Evolutionary conservation across 2,797 vertebrate species (phyloP), one percentile per base, ranked within the genome.

Genomic region (Chloroceryle inda): DNA sequence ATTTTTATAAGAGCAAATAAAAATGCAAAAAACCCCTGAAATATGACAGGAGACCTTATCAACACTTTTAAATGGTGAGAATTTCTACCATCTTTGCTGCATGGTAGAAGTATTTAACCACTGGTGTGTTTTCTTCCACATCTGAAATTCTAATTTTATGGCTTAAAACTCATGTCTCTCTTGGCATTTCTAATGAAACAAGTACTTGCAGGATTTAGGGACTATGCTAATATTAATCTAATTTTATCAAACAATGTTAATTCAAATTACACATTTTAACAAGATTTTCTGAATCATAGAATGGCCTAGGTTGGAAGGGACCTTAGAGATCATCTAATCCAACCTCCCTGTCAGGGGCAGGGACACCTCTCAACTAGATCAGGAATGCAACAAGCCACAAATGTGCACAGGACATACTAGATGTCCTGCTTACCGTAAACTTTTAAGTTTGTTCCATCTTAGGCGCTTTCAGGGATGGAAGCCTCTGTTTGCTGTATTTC

Each of bases 1-100:
- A 78, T 80, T 91, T 94, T 94, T 84, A 79, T 56, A 68, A 69
- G 40, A 66, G 13, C 55, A 81, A 89, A 66, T 91, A 94, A 97
- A 96, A 95, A 79, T 27, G 37, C 47, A 73, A 37, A 31, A 44
- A 71, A 69, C 17, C 13, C 19, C 17, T 82, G n/a, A 85, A 92
- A 59, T 81, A 52, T 49, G 20, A 84, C 67, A 91, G 61, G 56
- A 85, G 87, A 80, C 23, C 27, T n/a, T 91, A 78, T 88, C 91
- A 74, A 35, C 2, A 2, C 56, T 84, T 90, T 64, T 66, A 45
- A 95, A 81, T 24, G 9, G 42, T 66, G 79, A 86, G 69, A 55
- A 47, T 93, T 90, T 93, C 79, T 84, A 11, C 31, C 0, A 4
- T 35, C 67, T 94, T 84, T 92, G 58, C 52, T 84, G 31, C 17